A percentile compares a stretch with the other conserved stretches of the same genome.
These are phyloP conservation scores for Phalacrocorax pelagicus DNA, from an alignment of 2,113 vertebrate species.

Conservation along the genomic window DNA sequence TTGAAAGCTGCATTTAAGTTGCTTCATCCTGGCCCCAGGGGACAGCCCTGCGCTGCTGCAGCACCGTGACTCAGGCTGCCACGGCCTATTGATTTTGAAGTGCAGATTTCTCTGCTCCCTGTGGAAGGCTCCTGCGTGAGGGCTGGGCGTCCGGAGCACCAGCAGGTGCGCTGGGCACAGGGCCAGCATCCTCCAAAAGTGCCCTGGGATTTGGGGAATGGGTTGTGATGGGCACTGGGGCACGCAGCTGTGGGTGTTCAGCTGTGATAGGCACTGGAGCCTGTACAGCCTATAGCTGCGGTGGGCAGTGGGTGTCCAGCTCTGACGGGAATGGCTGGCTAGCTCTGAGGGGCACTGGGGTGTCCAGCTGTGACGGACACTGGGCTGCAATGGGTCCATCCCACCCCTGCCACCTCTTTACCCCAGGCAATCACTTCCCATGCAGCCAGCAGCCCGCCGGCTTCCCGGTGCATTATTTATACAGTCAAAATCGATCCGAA, in stretches of 20 bases:
- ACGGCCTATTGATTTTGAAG: not conserved
- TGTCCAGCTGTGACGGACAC: not conserved
- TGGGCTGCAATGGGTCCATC: not conserved
- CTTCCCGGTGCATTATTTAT: constrained; percentile 51
- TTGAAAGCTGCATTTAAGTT: constrained; percentile 42
- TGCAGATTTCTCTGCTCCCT: not conserved
- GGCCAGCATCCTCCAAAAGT: not conserved
- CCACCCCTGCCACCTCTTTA: not conserved
- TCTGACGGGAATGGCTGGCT: not conserved
- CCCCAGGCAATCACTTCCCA: constrained; percentile 27
- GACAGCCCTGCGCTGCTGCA: not conserved
- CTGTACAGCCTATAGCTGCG: not conserved
- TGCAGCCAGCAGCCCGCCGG: not conserved
- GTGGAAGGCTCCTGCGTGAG: not conserved
- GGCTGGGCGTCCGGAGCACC: rapidly evolving
- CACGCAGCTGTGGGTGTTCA: not conserved
- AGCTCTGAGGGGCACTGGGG: too few species aligned
- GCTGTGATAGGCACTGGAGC: not conserved
- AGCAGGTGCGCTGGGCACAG: not conserved
- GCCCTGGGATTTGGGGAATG: not conserved
- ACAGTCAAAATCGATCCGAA: constrained; percentile 34
- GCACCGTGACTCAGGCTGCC: constrained; percentile 53
- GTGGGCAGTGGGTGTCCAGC: not conserved
- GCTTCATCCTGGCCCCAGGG: constrained; percentile 28
- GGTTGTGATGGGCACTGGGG: not conserved